phyloP scores from a whole-genome alignment of 2,113 vertebrate genomes.

The Melanerpes formicivorus region DNA sequence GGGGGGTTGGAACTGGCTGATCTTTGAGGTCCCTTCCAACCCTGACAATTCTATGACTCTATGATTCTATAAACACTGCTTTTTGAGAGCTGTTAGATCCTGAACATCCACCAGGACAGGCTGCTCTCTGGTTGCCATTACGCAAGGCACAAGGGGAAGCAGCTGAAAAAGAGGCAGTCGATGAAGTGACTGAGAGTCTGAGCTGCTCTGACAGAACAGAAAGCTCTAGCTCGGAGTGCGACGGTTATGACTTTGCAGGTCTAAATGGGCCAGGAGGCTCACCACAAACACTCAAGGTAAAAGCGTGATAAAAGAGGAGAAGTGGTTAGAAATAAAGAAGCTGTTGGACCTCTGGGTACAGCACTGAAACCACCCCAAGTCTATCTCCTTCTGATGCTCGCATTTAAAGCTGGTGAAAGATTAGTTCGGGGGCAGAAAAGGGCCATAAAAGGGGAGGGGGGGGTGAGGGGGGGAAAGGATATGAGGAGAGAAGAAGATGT shows the following conservation, averaged over 20 bases:
- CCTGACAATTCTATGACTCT: no score
- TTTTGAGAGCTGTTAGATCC: background rate
- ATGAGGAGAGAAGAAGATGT: constrained; percentile 43
- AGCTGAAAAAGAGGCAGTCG: background rate
- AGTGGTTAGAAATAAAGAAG: background rate
- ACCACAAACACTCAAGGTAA: background rate
- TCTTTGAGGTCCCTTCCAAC: no score
- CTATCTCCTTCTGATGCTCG: background rate
- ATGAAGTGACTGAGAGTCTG: background rate
- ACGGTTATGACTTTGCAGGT: background rate
- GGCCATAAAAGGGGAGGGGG: constrained; percentile 39
- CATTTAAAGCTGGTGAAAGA: constrained; percentile 2
- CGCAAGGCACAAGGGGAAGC: background rate
- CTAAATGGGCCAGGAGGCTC: background rate
- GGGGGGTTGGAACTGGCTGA: no score
- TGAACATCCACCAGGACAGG: background rate
- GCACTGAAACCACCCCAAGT: background rate
- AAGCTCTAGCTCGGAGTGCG: background rate
- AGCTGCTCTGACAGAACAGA: background rate
- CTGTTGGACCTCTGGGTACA: background rate
- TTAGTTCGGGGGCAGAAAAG: constrained; percentile 50
- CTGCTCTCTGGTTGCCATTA: background rate
- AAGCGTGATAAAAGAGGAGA: background rate
- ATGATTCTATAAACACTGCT: background rate
- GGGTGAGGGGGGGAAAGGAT: background rate